Conservation (phyloP, 1,140 invertebrate genomes). For the Calliopsis andreniformis region DNA sequence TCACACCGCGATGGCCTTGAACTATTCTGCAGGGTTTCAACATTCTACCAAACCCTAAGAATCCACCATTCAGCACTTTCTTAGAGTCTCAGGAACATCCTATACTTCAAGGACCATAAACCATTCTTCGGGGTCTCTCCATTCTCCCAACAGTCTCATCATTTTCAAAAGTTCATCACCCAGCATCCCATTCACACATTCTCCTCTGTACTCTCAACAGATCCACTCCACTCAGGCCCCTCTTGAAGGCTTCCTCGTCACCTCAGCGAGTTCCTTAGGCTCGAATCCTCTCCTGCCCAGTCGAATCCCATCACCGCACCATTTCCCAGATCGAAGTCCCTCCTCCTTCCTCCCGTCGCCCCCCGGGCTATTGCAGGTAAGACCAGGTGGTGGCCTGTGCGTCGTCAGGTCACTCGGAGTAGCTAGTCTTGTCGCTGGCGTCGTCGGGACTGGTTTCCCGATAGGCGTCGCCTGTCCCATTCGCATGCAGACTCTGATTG, state of each 20-base stretch:
- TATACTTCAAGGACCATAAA: no score
- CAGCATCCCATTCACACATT: no score
- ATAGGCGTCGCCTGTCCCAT: constrained; percentile 75
- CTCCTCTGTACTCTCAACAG: no score
- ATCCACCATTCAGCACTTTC: not conserved
- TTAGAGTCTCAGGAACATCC: no score
- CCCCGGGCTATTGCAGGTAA: constrained; percentile 59
- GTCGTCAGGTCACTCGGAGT: constrained; percentile 78
- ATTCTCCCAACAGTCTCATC: no score
- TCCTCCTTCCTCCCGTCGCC: not conserved
- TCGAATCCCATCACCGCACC: no score
- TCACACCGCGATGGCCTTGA: not conserved
- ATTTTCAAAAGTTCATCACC: no score
- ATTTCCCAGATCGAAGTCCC: constrained; percentile 9
- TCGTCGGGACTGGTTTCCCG: constrained; percentile 78
- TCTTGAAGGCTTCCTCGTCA: no score
- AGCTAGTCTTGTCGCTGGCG: constrained; percentile 79
- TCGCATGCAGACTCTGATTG: constrained; percentile 75
- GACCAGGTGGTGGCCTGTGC: constrained; percentile 63
- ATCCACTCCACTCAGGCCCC: no score
- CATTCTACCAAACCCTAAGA: not conserved
- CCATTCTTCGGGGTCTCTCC: no score
- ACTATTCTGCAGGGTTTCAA: not conserved
- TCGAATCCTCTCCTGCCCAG: no score
- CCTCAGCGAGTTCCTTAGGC: no score